Evolutionary conservation across 2,113 vertebrate species (phyloP), one percentile per base, ranked within the genome.

Genomic region (Romanogobio albipinnatus): DNA sequence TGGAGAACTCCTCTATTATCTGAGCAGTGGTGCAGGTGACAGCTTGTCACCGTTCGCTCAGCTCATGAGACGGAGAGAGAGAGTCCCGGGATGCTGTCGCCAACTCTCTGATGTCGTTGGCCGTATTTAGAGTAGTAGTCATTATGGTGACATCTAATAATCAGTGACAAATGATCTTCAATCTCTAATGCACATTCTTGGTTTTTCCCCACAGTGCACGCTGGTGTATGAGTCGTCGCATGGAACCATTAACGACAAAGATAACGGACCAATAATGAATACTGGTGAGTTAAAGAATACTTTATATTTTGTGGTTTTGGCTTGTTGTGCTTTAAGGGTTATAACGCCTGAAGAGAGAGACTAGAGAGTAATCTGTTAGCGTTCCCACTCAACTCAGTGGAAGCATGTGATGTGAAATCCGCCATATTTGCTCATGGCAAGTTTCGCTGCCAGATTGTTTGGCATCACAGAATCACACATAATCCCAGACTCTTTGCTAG

Each of bases 141-240:
- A 49, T 74, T 26, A 74, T 24, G 71, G 11, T 75, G 43, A 49
- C n/a, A 43, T 75, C n/a, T 26, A 75, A 70, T 43, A 43, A 70
- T 70, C 19, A 10, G 36, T 56, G 66, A 39, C 9, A 70, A 70
- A 70, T 70, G 36, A 70, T 3, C 36, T 70, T 10, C 66, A 43
- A 9, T 70, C 17, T 70, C 33, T 39, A 70, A 68, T 39, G 3
- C 64, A 22, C 7, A 9, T 19, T 70, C 17, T 81, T 5, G 83
- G 83, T 22, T 85, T 79, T 56, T 91, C 84, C 87, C 88, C 84
- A 64, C 91, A 99, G 98, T 97, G 96, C 93, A 92, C 97, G 5
- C 87, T 98, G 92, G 94, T 97, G 64, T 97, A 90, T 90, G 98
- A 98, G 79, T 95, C 95, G 5, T 92, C 93, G 33, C 91, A 95